Base-by-base conservation (phyloP, 2,888 invertebrate species). In the Suillia variegata region DNA sequence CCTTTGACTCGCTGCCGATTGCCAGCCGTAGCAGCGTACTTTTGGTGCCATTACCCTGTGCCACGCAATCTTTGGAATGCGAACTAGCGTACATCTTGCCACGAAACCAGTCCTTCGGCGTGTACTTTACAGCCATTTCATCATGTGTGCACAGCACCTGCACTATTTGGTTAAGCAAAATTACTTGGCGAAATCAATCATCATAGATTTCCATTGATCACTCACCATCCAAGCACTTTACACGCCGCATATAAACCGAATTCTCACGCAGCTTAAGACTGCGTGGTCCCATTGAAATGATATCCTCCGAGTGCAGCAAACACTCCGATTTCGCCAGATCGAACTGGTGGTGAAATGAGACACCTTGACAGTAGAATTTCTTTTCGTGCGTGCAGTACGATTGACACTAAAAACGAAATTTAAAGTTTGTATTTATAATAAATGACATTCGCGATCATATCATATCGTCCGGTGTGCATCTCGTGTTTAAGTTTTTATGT, bases 41-140 rank as follows among this genome's bases (percentile, higher is more conserved):
- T 1, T 61, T 74, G n/a, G 78, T 78, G 60, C 85, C 82, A 58
- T 83, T 81, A 24, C 88, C 87, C 77, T 85, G 83, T 12, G 87
- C 86, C 65, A 87, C 86, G 79, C 94, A 94, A 6, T 84, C 80
- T 68, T 90, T 90, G 0, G 92, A 89, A 73, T 89, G 89, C 13
- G 92, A 93, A 67, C 88, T 89, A 59, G 91, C 91, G 77, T 94
- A 95, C 66, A 95, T 84, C 56, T 91, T 87, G 0, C 95, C 95
- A 13, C 83, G 83, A 78, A 89, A 90, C 73, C 79, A 77, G 12
- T 85, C 84, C 60, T 85, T 86, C 3, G 89, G 89, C 8, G 82
- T 81, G 66, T 88, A 90, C 31, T 85, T 87, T 57, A 94, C 86
- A 24, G 87, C 81, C 85, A 94, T 87, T 62, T 87, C 86, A 2